Conservation (phyloP, 1,140 invertebrate genomes). For the Aplysia californica region DNA sequence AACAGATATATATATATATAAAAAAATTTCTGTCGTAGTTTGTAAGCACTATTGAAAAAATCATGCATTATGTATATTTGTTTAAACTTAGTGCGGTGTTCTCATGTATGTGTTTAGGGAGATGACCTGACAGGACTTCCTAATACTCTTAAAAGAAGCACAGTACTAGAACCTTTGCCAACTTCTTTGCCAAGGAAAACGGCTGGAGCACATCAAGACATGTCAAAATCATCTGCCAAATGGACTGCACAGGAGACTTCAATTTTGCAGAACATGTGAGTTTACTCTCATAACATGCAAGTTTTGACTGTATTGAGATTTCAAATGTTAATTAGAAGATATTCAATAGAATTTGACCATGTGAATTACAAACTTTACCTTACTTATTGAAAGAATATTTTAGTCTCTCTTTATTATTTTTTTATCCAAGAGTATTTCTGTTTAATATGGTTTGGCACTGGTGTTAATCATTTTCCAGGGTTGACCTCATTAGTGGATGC, state of each 20-base stretch:
- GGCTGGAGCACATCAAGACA: neutral
- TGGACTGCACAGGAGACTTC: neutral
- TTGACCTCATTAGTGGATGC: too few relatives aligned
- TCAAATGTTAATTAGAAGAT: neutral
- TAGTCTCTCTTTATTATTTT: too few relatives aligned
- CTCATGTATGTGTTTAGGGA: neutral
- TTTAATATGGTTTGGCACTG: neutral
- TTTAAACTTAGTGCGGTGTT: neutral
- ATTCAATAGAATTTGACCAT: neutral
- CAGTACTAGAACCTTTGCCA: neutral
- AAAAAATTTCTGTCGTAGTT: neutral
- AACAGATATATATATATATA: neutral
- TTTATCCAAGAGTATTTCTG: neutral
- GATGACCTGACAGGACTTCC: neutral
- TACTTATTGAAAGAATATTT: neutral
- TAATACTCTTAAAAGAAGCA: conserved; percentile 8
- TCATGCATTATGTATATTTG: neutral
- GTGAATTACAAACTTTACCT: neutral
- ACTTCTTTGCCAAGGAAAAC: neutral
- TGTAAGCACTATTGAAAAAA: neutral
- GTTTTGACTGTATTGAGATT: neutral
- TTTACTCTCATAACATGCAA: neutral
- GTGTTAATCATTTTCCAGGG: neutral
- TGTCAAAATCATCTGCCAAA: neutral
- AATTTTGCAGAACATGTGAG: conserved; percentile 16